Conservation (phyloP, 2,113 vertebrate genomes). For the Lamprotornis superbus region DNA sequence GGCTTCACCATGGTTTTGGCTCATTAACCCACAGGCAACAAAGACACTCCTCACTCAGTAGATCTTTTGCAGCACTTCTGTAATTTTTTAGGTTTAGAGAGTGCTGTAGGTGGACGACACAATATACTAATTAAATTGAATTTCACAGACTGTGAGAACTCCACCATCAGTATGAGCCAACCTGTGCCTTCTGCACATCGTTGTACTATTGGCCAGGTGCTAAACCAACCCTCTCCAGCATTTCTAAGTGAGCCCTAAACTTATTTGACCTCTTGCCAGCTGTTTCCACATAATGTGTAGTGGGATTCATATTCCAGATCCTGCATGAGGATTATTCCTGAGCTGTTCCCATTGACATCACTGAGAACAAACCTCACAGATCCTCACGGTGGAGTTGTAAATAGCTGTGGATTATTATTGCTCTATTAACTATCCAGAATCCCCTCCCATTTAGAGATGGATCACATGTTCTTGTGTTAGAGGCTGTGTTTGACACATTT, state of each 20-base stretch:
- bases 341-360: not conserved
- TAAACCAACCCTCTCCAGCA: not conserved
- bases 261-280: not conserved
- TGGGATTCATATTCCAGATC: not conserved
- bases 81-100: not conserved
- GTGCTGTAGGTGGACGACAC: not conserved
- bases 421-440: not conserved
- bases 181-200: not conserved
- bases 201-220: not conserved
- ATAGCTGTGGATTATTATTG: not conserved
- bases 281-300: rapidly evolving
- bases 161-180: not conserved
- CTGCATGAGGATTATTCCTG: not conserved
- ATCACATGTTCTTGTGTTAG: not conserved
- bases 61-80: not conserved
- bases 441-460: not conserved
- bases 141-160: not conserved
- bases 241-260: not conserved
- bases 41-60: not conserved
- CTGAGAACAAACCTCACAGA: not conserved
- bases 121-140: not conserved
- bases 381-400: not conserved
- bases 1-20: not conserved
- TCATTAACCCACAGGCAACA: not conserved
- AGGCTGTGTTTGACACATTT: not conserved